Evolutionary conservation across 2,888 invertebrate species (phyloP).

Genomic region (Calephelis perditalis): DNA sequence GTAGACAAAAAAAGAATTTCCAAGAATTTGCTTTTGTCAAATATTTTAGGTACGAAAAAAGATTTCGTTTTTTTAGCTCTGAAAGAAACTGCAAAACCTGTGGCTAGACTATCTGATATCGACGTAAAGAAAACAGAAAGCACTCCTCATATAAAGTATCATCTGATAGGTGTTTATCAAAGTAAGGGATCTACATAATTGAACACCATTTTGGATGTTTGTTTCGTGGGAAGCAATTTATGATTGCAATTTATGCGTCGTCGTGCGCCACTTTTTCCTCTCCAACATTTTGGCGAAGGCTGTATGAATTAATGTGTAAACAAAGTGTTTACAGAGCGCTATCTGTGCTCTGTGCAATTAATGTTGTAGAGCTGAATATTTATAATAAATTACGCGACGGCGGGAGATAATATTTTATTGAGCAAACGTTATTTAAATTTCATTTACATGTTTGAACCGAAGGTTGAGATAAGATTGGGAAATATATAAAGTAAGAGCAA

Average conservation of each 20-base stretch:
- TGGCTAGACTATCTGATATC: conserved; percentile 14
- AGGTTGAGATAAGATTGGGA: too few species aligned
- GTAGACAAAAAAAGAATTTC: too few species aligned
- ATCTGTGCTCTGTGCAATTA: conserved; percentile 6
- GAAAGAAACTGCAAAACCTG: not conserved
- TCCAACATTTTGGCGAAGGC: conserved; percentile 26
- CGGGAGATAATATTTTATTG: not conserved
- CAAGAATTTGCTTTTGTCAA: too few species aligned
- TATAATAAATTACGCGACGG: not conserved
- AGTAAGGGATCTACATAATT: conserved; percentile 38
- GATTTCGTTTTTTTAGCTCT: too few species aligned
- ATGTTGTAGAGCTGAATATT: not conserved
- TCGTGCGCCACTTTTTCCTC: conserved; percentile 35
- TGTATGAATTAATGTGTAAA: conserved; percentile 13
- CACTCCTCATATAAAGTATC: conserved; percentile 30
- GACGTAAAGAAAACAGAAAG: conserved; percentile 15
- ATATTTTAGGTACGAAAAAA: too few species aligned
- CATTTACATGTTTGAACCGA: too few species aligned
- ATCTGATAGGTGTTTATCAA: conserved; percentile 29
- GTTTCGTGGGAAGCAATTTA: conserved; percentile 38
- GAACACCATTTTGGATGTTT: conserved; percentile 39
- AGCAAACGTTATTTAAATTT: not conserved
- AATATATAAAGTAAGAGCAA: too few species aligned
- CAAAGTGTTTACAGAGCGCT: conserved; percentile 5
- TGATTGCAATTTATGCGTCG: conserved; percentile 40